Percentiles rank a stretch among this genome's conserved stretches.
Conservation (phyloP, 1,140 invertebrate genomes). For the Parasteatoda tepidariorum region DNA sequence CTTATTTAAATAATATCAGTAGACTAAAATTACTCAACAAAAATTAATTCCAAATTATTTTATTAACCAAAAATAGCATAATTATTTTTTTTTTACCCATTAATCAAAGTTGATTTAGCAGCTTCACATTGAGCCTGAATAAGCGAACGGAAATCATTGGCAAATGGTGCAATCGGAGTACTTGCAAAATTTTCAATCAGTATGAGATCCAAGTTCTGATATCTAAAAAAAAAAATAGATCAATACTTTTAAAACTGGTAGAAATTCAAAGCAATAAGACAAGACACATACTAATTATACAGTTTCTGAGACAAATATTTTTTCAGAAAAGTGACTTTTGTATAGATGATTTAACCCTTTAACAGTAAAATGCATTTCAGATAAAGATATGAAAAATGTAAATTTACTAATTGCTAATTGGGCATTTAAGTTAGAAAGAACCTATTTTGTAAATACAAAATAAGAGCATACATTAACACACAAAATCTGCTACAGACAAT, state of each 20-base stretch:
- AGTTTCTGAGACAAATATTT: neutral
- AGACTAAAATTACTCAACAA: too few relatives aligned
- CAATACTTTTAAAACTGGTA: neutral
- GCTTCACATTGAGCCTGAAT: neutral
- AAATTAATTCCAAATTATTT: too few relatives aligned
- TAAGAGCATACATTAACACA: too few relatives aligned
- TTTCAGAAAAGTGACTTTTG: neutral
- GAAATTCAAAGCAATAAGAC: neutral
- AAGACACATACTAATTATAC: neutral
- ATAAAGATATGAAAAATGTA: neutral
- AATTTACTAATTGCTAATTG: neutral
- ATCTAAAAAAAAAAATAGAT: conserved; percentile 2
- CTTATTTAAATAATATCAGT: too few relatives aligned
- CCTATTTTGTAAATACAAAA: too few relatives aligned
- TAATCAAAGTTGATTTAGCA: neutral
- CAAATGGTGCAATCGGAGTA: conserved; percentile 19
- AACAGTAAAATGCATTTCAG: neutral
- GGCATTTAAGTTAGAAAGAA: too few relatives aligned
- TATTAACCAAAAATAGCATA: too few relatives aligned
- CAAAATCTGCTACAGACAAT: too few relatives aligned
- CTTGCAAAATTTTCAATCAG: conserved; percentile 1
- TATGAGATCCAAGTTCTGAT: conserved; percentile 9
- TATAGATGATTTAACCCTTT: neutral
- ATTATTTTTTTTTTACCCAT: conserved; percentile 6
- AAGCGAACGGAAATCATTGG: conserved; percentile 12